Evolutionary conservation across 2,888 invertebrate species (phyloP), one percentile per base, ranked within the genome.

Genomic region (Pilophorus perplexus): DNA sequence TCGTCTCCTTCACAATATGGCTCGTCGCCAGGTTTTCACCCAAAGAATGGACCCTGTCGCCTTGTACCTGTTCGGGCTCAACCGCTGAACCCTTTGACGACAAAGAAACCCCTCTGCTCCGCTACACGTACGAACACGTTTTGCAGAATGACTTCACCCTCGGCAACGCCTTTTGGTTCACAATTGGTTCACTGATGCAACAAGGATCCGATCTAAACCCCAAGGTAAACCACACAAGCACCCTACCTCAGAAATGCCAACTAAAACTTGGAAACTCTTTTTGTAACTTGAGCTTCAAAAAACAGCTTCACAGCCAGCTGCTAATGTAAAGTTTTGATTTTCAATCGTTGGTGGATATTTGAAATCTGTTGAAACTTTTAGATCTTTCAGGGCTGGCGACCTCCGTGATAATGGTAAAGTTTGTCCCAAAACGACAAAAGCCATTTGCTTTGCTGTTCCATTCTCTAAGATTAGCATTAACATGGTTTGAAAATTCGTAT

Each of bases 81-180:
- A 16, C 14, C 14, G 59, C 38, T n/a, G 54, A 42, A 5, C 46
- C 33, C n/a, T 38, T 59, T n/a, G 64, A 66, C 20, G 64, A 66
- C 2, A 44, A 66, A 22, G 60, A 65, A 6, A 48, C 38, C 0
- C 64, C 67, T 52, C 46, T 48, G 8, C 46, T 68, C 18, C 27
- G 64, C 10, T 28, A 71, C 14, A 57, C 70, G 22, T 70, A 71
- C 16, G 59, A 69, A 14, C 66, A 69, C 23, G 71, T 71, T 12
- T 67, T 70, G 5, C 71, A 87, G 76, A 91, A 91, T 78, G 88
- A 90, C 75, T 93, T 93, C 77, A 86, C 88, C 20, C 78, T 92
- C 70, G 82, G 88, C 25, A 91, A 92, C 77, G 87, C 88, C 74
- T 87, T 92, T 77, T 92, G 91, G 91, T 91, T 91, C 77, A 87